Conservation (phyloP, 2,888 invertebrate genomes). For the Terebella lapidaria region DNA sequence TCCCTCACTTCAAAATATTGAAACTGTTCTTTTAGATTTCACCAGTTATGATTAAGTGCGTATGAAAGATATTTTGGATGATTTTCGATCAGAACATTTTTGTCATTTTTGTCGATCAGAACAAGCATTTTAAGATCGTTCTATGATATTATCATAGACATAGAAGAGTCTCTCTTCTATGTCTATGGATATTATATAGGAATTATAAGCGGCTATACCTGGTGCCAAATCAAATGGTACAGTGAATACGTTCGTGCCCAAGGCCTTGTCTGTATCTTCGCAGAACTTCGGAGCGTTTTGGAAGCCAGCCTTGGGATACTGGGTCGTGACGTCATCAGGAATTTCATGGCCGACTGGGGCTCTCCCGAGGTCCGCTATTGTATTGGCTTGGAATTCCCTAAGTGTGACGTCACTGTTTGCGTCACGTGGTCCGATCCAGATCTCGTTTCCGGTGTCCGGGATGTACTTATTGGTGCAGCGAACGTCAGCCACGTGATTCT, state of each 20-base stretch:
- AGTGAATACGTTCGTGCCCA: constrained; percentile 15
- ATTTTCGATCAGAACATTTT: too few relatives aligned
- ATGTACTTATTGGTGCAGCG: constrained; percentile 18
- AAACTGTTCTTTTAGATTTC: too few relatives aligned
- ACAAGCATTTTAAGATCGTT: too few relatives aligned
- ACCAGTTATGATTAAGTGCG: too few relatives aligned
- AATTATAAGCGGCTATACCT: constrained; percentile 9
- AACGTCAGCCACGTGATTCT: constrained; percentile 18
- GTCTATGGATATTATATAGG: too few relatives aligned
- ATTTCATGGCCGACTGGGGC: constrained; percentile 10
- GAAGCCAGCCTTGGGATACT: constrained; percentile 17
- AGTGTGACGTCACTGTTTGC: constrained; percentile 6
- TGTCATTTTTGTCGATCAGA: neutral
- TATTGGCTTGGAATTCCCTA: neutral
- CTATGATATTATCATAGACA: too few relatives aligned
- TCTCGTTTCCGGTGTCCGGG: constrained; percentile 12
- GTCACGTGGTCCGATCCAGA: constrained; percentile 7
- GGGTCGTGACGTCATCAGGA: constrained; percentile 6
- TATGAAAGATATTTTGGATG: too few relatives aligned
- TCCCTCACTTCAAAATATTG: too few relatives aligned
- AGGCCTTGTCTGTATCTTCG: constrained; percentile 15
- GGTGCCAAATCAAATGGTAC: constrained; percentile 13
- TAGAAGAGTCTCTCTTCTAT: too few relatives aligned
- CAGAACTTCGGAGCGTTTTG: constrained; percentile 21
- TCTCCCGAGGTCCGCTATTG: constrained; percentile 11